Conservation (phyloP, 2,888 invertebrate species). For the Leptinotarsa haldemani region DNA sequence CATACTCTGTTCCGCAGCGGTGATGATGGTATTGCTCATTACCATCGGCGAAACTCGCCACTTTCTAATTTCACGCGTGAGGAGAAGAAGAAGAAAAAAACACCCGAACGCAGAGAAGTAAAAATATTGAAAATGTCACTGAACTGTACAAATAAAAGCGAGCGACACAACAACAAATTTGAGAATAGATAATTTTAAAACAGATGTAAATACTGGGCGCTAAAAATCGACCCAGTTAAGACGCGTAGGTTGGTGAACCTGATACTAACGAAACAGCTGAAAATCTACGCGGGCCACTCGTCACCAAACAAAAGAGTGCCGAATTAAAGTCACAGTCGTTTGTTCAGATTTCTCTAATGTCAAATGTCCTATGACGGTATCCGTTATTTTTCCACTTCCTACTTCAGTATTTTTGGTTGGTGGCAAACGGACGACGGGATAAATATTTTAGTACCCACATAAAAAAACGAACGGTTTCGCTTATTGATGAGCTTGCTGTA, state of each 20-base stretch:
- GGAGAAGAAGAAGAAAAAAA: constrained; percentile 13
- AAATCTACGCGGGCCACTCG: constrained; percentile 29
- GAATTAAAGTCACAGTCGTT: constrained; percentile 33
- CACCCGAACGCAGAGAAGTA: background rate
- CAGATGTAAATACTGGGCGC: constrained; percentile 53
- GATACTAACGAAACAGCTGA: constrained; percentile 20
- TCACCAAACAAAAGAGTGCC: constrained; percentile 30
- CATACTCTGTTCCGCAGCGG: constrained; percentile 13
- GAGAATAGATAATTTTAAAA: constrained; percentile 48
- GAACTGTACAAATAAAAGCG: constrained; percentile 46
- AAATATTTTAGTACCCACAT: constrained; percentile 35
- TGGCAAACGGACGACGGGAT: constrained; percentile 1
- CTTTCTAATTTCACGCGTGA: constrained; percentile 33
- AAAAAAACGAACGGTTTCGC: constrained; percentile 22
- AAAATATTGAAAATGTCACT: constrained; percentile 44
- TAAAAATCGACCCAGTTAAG: constrained; percentile 56
- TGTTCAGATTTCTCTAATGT: constrained; percentile 43
- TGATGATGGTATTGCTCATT: constrained; percentile 19
- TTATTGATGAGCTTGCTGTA: constrained; percentile 20
- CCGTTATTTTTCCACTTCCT: constrained; percentile 37
- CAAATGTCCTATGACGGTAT: constrained; percentile 35
- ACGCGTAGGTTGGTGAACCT: constrained; percentile 49
- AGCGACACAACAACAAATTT: constrained; percentile 47
- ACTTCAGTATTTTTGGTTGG: constrained; percentile 17
- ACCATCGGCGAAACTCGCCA: constrained; percentile 27